Evolutionary conservation across 2,888 invertebrate genomes (phyloP).

Genomic region (Drosophila percnosoma): DNA sequence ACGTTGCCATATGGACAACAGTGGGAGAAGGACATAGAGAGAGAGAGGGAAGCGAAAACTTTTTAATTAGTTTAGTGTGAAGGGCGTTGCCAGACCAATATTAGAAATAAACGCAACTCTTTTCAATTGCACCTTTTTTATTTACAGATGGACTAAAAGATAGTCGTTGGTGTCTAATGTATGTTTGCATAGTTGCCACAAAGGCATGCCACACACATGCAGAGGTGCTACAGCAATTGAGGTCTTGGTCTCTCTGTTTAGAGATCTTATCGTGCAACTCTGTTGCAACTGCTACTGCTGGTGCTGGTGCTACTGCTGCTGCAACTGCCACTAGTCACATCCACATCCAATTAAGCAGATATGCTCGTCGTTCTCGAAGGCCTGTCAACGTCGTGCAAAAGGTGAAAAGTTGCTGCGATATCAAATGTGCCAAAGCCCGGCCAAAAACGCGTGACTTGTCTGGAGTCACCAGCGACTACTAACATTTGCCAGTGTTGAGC

Average conservation of each 20-base stretch:
- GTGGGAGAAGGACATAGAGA: not conserved
- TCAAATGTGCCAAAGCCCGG: constrained; percentile 68
- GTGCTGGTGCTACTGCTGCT: constrained; percentile 22
- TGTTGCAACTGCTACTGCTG: constrained; percentile 22
- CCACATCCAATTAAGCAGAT: constrained; percentile 67
- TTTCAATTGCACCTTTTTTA: constrained; percentile 20
- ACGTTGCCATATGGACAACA: constrained; percentile 53
- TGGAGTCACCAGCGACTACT: constrained; percentile 46
- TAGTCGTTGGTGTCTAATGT: constrained; percentile 50
- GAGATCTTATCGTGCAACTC: constrained; percentile 55
- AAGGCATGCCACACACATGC: constrained; percentile 5
- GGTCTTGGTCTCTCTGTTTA: constrained; percentile 28
- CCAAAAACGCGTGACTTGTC: constrained; percentile 66
- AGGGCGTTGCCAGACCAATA: constrained; percentile 29
- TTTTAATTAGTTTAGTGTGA: constrained; percentile 75
- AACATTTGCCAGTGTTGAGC: not conserved
- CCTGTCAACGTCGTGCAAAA: constrained; percentile 60
- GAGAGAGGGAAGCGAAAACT: constrained; percentile 33
- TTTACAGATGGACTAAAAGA: constrained; percentile 37
- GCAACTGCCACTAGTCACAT: constrained; percentile 22
- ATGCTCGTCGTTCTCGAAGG: constrained; percentile 42
- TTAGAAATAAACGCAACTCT: constrained; percentile 6
- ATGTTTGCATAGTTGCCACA: constrained; percentile 46
- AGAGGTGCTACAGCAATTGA: constrained; percentile 15
- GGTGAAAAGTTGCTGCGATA: constrained; percentile 73